Percentiles rank a stretch among this genome's conserved stretches.
phyloP scores from a whole-genome alignment of 1,140 invertebrate genomes.

The Phortica variegata region DNA sequence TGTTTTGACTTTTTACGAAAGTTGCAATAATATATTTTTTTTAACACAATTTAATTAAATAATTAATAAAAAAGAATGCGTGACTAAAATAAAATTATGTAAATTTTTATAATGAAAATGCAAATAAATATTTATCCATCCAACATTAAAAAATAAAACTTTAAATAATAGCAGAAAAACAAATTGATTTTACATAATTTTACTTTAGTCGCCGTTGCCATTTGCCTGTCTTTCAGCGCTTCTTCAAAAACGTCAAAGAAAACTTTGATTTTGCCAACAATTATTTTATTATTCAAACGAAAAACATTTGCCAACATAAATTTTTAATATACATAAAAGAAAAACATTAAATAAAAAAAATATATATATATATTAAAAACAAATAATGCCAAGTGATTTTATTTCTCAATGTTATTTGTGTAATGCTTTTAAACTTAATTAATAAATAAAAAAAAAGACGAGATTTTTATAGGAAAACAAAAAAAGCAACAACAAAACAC shows the following conservation, averaged over 20 bases:
- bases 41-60: conserved; percentile 32
- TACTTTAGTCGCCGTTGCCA: conserved; percentile 5
- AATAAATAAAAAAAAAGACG: conserved; percentile 15
- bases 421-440: conserved; percentile 29
- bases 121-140: conserved; percentile 5
- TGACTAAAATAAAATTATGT: conserved; percentile 29
- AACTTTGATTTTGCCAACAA: conserved; percentile 24
- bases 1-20: too few species aligned
- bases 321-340: too few species aligned
- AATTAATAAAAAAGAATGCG: conserved; percentile 7
- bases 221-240: neutral
- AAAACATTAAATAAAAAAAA: too few species aligned
- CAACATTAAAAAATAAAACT: neutral
- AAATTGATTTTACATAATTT: conserved; percentile 12
- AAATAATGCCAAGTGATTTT: conserved; percentile 27
- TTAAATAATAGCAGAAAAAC: too few species aligned
- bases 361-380: neutral
- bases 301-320: too few species aligned
- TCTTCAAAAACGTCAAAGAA: conserved; percentile 6
- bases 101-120: conserved; percentile 16
- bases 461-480: conserved; percentile 25
- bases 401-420: conserved; percentile 26
- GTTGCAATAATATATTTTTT: neutral
- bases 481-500: conserved; percentile 49
- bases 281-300: conserved; percentile 4